These are phyloP conservation scores for Brachionus asplanchnoidis DNA, from an alignment of 1,140 invertebrate genomes.

Conservation along the genomic window DNA sequence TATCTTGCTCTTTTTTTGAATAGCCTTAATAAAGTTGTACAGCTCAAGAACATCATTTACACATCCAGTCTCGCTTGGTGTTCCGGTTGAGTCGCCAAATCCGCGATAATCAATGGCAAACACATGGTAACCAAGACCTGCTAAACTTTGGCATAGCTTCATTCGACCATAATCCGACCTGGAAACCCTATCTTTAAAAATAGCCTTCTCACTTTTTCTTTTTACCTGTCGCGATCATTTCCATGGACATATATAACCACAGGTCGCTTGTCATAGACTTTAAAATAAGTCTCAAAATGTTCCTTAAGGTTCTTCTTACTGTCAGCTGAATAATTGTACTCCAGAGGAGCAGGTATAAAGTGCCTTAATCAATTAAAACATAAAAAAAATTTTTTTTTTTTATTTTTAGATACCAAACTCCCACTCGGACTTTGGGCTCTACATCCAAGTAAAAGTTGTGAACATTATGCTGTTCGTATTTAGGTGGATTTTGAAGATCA, in stretches of 20 bases:
- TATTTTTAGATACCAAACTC: conserved; percentile 22
- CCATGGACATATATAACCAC: conserved; percentile 33
- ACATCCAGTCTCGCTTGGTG: conserved; percentile 70
- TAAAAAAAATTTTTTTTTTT: not conserved
- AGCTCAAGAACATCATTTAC: conserved; percentile 37
- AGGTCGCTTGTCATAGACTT: not conserved
- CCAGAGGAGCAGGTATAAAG: not conserved
- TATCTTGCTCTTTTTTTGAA: not conserved
- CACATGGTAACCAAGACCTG: conserved; percentile 59
- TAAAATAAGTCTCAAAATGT: conserved; percentile 35
- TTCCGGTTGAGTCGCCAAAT: conserved; percentile 84
- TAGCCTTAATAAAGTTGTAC: not conserved
- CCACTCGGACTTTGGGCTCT: conserved; percentile 3
- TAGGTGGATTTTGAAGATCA: not conserved
- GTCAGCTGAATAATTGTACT: conserved; percentile 19
- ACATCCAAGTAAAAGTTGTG: conserved; percentile 32
- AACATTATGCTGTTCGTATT: not conserved
- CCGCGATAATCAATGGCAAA: conserved; percentile 88
- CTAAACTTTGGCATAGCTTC: not conserved
- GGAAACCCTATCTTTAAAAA: not conserved
- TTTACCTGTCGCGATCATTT: conserved; percentile 25
- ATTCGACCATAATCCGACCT: not conserved
- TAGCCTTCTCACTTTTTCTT: not conserved
- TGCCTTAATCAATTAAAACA: not conserved
- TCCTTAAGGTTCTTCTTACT: not conserved